A percentile compares a stretch with the other conserved stretches of the same genome.
phyloP scores from a whole-genome alignment of 2,113 vertebrate species.

The Clarias gariepinus region DNA sequence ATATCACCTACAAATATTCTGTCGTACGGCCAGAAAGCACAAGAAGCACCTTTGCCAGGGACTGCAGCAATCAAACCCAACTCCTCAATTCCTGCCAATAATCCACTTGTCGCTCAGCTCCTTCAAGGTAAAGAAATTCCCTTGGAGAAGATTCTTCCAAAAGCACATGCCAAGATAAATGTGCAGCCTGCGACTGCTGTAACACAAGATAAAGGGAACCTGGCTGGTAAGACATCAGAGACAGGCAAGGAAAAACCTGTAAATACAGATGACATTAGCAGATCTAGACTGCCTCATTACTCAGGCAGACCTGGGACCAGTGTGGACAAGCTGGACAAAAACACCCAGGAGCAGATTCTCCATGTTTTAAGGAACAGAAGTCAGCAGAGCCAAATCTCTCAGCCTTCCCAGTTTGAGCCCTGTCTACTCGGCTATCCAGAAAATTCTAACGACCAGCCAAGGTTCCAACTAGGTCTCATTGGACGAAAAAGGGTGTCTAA shows the following conservation, averaged over 20 bases:
- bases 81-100: constrained; percentile 90
- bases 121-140: constrained; percentile 93
- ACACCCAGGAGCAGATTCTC: constrained; percentile 84
- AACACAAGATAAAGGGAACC: constrained; percentile 58
- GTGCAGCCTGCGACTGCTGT: constrained; percentile 58
- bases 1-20: constrained; percentile 37
- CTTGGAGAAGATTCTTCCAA: constrained; percentile 90
- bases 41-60: constrained; percentile 46
- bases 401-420: constrained; percentile 69
- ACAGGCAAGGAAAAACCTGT: constrained; percentile 49
- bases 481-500: constrained; percentile 81
- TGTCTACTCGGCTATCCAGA: constrained; percentile 67
- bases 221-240: background rate
- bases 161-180: constrained; percentile 80
- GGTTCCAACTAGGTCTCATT: constrained; percentile 80
- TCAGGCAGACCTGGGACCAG: constrained; percentile 63
- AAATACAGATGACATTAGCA: constrained; percentile 60
- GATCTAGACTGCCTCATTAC: constrained; percentile 66
- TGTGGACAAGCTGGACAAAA: constrained; percentile 77
- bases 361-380: constrained; percentile 82
- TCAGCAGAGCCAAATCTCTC: constrained; percentile 75
- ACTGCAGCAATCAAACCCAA: constrained; percentile 64
- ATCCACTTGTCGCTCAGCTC: constrained; percentile 91
- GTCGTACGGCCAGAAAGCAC: constrained; percentile 41
- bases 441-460: constrained; percentile 70